Evolutionary conservation across 2,888 invertebrate genomes (phyloP).

Genomic region (Lomographa bimaculata): DNA sequence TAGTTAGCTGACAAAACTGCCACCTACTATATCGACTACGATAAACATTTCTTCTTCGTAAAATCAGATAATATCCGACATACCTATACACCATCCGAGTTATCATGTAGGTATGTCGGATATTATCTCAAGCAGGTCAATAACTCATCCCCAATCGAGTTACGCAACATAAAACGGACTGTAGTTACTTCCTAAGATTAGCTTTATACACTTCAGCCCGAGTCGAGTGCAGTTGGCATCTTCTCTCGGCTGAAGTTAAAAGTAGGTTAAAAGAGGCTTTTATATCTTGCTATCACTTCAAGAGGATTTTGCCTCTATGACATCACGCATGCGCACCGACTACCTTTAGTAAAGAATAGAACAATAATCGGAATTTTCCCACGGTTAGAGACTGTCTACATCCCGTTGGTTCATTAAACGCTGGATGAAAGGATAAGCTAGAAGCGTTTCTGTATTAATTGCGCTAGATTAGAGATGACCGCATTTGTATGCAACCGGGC

Average conservation of each 20-base stretch:
- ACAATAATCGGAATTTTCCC: slow-evolving; percentile 56
- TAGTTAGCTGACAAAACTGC: too few relatives aligned
- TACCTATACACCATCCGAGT: too few relatives aligned
- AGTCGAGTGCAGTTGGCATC: slow-evolving; percentile 40
- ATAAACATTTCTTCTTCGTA: too few relatives aligned
- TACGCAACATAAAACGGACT: slow-evolving; percentile 28
- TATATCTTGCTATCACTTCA: slow-evolving; percentile 26
- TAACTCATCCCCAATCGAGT: slow-evolving; percentile 9
- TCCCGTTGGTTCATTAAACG: slow-evolving; percentile 42
- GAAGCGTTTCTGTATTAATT: slow-evolving; percentile 29
- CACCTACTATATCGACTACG: too few relatives aligned
- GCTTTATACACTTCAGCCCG: slow-evolving; percentile 19
- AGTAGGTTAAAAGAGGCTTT: slow-evolving; percentile 51
- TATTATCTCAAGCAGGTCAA: too few relatives aligned
- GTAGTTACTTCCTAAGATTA: slow-evolving; percentile 30
- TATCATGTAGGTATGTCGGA: too few relatives aligned
- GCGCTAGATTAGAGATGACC: slow-evolving; percentile 15
- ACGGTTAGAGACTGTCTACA: slow-evolving; percentile 38
- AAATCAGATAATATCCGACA: too few relatives aligned
- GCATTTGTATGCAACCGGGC: slow-evolving; percentile 16
- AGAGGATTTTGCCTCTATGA: slow-evolving; percentile 17
- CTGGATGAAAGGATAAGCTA: slow-evolving; percentile 35
- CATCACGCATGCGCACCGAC: slow-evolving; percentile 33
- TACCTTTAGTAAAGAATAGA: slow-evolving; percentile 34
- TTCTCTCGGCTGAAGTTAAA: slow-evolving; percentile 34